These are phyloP conservation scores for Sebastes cheni DNA, from an alignment of 2,797 vertebrate species.

Conservation along the genomic window DNA sequence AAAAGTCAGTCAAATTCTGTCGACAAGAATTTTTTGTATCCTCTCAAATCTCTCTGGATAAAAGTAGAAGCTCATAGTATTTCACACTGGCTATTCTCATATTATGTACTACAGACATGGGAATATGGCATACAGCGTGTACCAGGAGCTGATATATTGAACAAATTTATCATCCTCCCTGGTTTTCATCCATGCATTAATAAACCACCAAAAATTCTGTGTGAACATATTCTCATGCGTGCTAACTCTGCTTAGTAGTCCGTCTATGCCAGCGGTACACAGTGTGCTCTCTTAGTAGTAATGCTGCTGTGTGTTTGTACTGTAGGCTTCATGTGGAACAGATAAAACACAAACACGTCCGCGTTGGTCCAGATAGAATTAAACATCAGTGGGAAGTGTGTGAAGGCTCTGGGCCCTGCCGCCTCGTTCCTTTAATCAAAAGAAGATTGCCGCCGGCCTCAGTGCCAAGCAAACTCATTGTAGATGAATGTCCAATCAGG, in stretches of 20 bases:
- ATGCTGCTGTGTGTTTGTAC: slow-evolving; percentile 66
- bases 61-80: slow-evolving; percentile 16
- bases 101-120: slow-evolving; percentile 9
- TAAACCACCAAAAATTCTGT: slow-evolving; percentile 68
- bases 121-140: slow-evolving; percentile 17
- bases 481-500: slow-evolving; percentile 76
- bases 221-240: slow-evolving; percentile 64
- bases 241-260: slow-evolving; percentile 61
- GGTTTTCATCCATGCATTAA: slow-evolving; percentile 61
- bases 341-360: slow-evolving; percentile 74
- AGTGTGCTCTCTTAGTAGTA: slow-evolving; percentile 64
- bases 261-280: slow-evolving; percentile 52
- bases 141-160: slow-evolving; percentile 40
- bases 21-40: slow-evolving; percentile 7
- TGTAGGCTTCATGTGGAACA: slow-evolving; percentile 71
- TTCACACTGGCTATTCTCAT: slow-evolving; percentile 12
- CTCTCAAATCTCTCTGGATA: slow-evolving; percentile 11
- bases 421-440: slow-evolving; percentile 76
- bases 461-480: slow-evolving; percentile 64
- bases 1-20: neutral
- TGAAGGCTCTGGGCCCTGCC: slow-evolving; percentile 55
- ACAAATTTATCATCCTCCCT: slow-evolving; percentile 45
- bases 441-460: slow-evolving; percentile 66
- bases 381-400: slow-evolving; percentile 73
- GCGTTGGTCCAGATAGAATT: slow-evolving; percentile 74